Evolutionary conservation across 2,797 vertebrate species (phyloP).

Genomic region (Schizopygopsis pylzovi): DNA sequence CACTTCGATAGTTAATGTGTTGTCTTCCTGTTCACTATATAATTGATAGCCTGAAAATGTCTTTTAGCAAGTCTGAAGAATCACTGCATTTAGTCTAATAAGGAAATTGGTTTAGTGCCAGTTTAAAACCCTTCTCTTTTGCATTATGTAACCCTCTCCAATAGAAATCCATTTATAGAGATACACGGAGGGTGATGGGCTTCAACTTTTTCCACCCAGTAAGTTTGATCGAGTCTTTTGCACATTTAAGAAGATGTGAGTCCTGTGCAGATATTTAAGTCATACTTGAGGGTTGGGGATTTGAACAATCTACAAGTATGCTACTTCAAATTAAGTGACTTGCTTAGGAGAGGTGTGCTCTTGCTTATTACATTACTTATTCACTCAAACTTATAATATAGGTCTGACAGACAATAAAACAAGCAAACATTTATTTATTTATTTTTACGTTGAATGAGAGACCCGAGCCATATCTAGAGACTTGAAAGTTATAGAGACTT

Average conservation of each 20-base stretch:
- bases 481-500: not conserved
- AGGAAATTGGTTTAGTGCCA: conserved; percentile 51
- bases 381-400: not conserved
- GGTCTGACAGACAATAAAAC: not conserved
- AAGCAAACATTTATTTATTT: not conserved
- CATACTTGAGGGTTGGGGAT: not conserved
- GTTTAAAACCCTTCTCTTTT: too few relatives aligned
- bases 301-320: not conserved
- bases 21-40: conserved; percentile 16
- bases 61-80: not conserved
- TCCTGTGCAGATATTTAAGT: not conserved
- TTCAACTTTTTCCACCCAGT: not conserved
- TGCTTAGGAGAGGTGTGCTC: not conserved
- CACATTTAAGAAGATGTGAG: not conserved
- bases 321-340: not conserved
- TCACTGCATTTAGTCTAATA: conserved; percentile 47
- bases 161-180: conserved; percentile 44
- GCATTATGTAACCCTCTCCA: conserved; percentile 16
- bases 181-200: not conserved
- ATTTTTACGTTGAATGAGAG: not conserved
- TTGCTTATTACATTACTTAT: not conserved
- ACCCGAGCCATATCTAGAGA: not conserved
- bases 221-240: conserved; percentile 2
- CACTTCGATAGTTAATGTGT: conserved; percentile 28
- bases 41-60: not conserved